phyloP scores from a whole-genome alignment of 2,888 invertebrate genomes.

The Deilephila porcellus region DNA sequence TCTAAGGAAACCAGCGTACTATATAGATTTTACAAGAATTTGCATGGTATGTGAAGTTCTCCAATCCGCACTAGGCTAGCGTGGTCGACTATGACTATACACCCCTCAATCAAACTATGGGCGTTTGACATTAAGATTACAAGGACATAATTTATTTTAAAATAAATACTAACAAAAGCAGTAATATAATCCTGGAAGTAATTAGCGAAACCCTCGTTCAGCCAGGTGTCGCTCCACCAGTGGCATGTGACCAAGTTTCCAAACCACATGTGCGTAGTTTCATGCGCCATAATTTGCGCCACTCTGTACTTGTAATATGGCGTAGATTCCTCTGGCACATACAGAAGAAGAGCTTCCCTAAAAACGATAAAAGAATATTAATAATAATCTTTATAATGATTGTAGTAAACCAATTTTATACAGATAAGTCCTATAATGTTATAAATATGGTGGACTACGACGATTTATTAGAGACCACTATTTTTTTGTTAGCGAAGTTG shows the following conservation, averaged over 20 bases:
- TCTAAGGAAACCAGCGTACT: no score
- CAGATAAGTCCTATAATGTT: no score
- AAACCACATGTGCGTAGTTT: constrained; percentile 94
- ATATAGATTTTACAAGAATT: no score
- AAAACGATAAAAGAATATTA: not conserved
- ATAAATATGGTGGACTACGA: no score
- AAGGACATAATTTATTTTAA: not conserved
- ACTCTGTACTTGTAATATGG: constrained; percentile 82
- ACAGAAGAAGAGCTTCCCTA: constrained; percentile 77
- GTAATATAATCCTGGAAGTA: constrained; percentile 89
- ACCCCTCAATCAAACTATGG: no score
- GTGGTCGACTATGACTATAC: no score
- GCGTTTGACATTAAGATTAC: no score
- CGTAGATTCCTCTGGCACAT: constrained; percentile 73
- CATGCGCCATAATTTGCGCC: constrained; percentile 88
- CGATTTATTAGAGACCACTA: no score
- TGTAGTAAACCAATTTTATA: no score
- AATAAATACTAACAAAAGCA: constrained; percentile 49
- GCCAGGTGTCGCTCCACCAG: constrained; percentile 91
- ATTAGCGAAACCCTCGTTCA: constrained; percentile 89
- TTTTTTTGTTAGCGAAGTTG: no score
- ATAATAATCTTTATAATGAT: not conserved
- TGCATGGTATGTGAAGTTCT: no score
- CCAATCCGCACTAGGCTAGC: no score
- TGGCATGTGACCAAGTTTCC: constrained; percentile 90